Evolutionary conservation across 2,888 invertebrate species (phyloP).

Genomic region (Bellardia pandia): DNA sequence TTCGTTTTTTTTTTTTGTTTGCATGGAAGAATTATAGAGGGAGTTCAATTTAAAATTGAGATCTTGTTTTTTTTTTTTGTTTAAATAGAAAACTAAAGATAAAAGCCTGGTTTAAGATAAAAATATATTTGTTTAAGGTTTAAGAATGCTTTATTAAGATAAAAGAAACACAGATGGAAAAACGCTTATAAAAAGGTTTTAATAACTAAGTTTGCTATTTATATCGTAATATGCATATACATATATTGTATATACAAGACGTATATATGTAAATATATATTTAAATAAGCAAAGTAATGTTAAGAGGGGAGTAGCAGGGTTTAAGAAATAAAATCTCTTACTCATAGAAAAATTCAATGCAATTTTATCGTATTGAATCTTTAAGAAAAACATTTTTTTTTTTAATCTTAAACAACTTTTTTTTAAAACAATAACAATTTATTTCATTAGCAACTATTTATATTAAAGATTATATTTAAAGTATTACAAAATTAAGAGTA

Average conservation of each 20-base stretch:
- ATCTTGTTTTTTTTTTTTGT: slow-evolving; percentile 49
- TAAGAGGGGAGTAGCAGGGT: slow-evolving; percentile 18
- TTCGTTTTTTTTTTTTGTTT: slow-evolving; percentile 8
- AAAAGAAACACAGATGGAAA: slow-evolving; percentile 50
- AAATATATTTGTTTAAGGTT: not conserved
- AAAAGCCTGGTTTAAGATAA: slow-evolving; percentile 18
- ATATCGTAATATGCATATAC: not conserved
- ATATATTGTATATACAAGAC: too few relatives aligned
- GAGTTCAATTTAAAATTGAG: slow-evolving; percentile 69
- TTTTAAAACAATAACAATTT: slow-evolving; percentile 57
- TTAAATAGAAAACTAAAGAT: not conserved
- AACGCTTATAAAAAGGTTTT: slow-evolving; percentile 13
- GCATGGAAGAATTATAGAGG: slow-evolving; percentile 3
- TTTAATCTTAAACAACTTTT: slow-evolving; percentile 46
- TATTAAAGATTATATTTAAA: slow-evolving; percentile 48
- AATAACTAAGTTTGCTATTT: slow-evolving; percentile 19
- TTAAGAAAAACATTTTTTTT: slow-evolving; percentile 37
- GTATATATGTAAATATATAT: too few relatives aligned
- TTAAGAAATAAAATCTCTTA: slow-evolving; percentile 28
- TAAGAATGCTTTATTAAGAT: slow-evolving; percentile 23
- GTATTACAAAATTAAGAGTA: slow-evolving; percentile 58
- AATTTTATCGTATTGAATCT: slow-evolving; percentile 64
- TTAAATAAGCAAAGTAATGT: not conserved
- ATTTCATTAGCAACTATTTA: slow-evolving; percentile 39
- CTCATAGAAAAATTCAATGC: slow-evolving; percentile 51